Percentiles rank a stretch among this genome's conserved stretches.
Conservation (phyloP, 2,797 vertebrate genomes). For the Spondyliosoma cantharus region DNA sequence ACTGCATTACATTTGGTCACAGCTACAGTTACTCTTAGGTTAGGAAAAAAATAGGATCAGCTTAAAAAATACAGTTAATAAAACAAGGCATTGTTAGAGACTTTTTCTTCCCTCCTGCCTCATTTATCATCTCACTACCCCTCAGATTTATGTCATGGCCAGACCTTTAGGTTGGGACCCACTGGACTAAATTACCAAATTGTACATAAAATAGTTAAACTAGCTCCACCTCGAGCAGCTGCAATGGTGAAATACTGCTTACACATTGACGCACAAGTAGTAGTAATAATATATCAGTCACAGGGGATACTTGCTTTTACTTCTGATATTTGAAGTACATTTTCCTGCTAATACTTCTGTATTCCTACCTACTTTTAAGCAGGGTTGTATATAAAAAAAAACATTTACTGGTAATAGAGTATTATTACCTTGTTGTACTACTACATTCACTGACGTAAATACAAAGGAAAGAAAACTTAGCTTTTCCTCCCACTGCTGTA, state of each 20-base stretch:
- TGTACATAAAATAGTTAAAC: too few relatives aligned
- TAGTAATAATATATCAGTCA: background rate
- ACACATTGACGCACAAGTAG: too few relatives aligned
- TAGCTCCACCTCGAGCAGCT: too few relatives aligned
- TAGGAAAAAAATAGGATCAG: too few relatives aligned
- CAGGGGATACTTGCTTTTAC: background rate
- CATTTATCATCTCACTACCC: too few relatives aligned
- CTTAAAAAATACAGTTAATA: background rate
- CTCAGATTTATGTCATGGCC: too few relatives aligned
- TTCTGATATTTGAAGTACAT: background rate
- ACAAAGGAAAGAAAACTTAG: too few relatives aligned
- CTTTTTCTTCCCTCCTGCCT: too few relatives aligned
- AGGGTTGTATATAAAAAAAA: background rate
- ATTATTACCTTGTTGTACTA: background rate
- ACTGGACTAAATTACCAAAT: too few relatives aligned
- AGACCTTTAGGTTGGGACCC: too few relatives aligned
- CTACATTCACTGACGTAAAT: background rate
- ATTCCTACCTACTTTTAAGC: background rate
- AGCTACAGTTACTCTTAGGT: background rate
- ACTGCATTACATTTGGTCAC: too few relatives aligned
- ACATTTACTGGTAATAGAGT: background rate
- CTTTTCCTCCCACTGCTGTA: conserved; percentile 2
- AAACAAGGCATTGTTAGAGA: background rate
- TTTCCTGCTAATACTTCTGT: background rate
- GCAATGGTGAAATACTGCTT: too few relatives aligned